A percentile compares a stretch with the other conserved stretches of the same genome.
phyloP scores from a whole-genome alignment of 2,888 invertebrate species.

The Sclerodermus sp. region DNA sequence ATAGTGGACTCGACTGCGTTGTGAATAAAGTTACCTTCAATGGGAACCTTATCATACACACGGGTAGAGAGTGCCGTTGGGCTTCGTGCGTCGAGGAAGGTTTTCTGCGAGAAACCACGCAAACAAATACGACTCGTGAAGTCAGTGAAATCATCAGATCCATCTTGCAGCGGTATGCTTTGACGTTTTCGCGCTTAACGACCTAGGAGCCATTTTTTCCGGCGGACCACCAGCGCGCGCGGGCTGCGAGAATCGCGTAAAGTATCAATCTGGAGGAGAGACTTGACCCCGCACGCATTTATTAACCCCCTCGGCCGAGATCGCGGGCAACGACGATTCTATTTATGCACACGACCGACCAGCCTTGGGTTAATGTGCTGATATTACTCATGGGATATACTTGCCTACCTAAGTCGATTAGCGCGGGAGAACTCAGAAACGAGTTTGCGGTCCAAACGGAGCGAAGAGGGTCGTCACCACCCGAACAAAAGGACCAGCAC shows the following conservation, averaged over 20 bases:
- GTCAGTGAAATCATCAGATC: too few relatives aligned
- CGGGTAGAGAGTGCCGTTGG: too few relatives aligned
- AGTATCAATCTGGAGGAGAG: slow-evolving; percentile 32
- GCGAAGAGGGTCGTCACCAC: slow-evolving; percentile 28
- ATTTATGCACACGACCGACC: slow-evolving; percentile 44
- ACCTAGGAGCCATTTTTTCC: too few relatives aligned
- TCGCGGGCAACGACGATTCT: slow-evolving; percentile 46
- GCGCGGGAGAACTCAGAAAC: slow-evolving; percentile 36
- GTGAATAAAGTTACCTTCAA: too few relatives aligned
- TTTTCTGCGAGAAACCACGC: too few relatives aligned
- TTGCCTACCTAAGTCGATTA: slow-evolving; percentile 44
- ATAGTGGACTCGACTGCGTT: too few relatives aligned
- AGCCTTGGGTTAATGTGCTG: slow-evolving; percentile 41
- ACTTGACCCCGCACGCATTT: slow-evolving; percentile 26
- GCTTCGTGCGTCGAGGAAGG: too few relatives aligned
- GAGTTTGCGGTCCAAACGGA: slow-evolving; percentile 40
- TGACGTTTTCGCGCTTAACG: too few relatives aligned
- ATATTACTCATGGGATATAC: slow-evolving; percentile 47
- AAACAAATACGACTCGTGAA: too few relatives aligned
- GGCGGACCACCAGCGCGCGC: slow-evolving; percentile 4
- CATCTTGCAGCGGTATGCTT: too few relatives aligned
- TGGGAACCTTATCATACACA: too few relatives aligned
- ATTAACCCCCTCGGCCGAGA: slow-evolving; percentile 30
- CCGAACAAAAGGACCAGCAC: slow-evolving; percentile 26
- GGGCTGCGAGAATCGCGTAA: slow-evolving; percentile 18